Percentiles rank a stretch among this genome's conserved stretches.
Conservation (phyloP, 2,797 vertebrate genomes). For the Thunnus albacares region DNA sequence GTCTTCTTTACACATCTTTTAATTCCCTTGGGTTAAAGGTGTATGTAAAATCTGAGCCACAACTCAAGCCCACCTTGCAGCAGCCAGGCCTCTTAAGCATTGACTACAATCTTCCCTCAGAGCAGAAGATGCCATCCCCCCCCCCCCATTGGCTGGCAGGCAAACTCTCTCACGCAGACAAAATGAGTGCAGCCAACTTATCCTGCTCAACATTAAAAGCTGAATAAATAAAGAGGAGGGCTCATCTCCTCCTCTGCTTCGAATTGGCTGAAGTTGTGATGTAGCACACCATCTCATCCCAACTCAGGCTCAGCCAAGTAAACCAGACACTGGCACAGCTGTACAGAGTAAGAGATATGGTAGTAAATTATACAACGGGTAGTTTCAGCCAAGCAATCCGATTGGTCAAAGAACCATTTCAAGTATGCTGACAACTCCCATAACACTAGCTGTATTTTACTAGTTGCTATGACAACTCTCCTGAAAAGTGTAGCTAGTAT, state of each 20-base stretch:
- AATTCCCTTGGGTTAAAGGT: background rate
- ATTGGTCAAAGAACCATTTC: slow-evolving; percentile 44
- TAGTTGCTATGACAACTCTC: slow-evolving; percentile 58
- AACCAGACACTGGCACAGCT: slow-evolving; percentile 59
- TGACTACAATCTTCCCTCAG: slow-evolving; percentile 34
- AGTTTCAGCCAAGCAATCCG: slow-evolving; percentile 28
- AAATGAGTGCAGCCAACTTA: slow-evolving; percentile 66
- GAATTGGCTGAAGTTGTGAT: slow-evolving; percentile 56
- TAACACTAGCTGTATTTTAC: slow-evolving; percentile 10
- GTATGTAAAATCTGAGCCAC: background rate
- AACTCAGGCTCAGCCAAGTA: slow-evolving; percentile 52
- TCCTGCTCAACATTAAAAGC: slow-evolving; percentile 68
- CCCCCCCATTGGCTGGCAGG: slow-evolving; percentile 51
- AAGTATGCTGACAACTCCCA: slow-evolving; percentile 24
- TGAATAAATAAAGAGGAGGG: slow-evolving; percentile 71
- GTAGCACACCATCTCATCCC: slow-evolving; percentile 50
- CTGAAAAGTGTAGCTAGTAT: slow-evolving; percentile 13
- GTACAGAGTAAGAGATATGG: slow-evolving; percentile 49
- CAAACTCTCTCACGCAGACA: slow-evolving; percentile 57
- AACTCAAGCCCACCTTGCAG: slow-evolving; percentile 4
- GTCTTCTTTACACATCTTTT: background rate
- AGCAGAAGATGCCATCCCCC: slow-evolving; percentile 42
- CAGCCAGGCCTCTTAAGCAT: slow-evolving; percentile 27
- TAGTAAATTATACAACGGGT: slow-evolving; percentile 65
- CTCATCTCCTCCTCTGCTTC: slow-evolving; percentile 48